phyloP scores from a whole-genome alignment of 2,888 invertebrate genomes.

The Ochlodes sylvanus region DNA sequence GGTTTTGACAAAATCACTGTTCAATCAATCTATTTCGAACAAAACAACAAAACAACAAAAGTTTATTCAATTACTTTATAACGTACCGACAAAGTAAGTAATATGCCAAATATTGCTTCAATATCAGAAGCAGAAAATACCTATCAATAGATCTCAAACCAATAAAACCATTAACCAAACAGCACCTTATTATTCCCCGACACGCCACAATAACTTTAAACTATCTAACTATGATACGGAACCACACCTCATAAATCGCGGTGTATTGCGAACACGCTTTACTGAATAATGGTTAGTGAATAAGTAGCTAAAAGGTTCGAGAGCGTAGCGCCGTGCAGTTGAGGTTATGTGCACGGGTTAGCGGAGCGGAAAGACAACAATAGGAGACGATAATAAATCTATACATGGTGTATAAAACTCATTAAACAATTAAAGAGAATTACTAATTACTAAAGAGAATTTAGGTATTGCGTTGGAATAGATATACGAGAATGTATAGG shows the following conservation, averaged over 20 bases:
- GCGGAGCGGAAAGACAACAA: not conserved
- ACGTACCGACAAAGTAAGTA: too few species aligned
- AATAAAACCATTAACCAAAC: constrained; percentile 1
- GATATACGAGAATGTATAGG: too few species aligned
- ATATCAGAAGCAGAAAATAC: not conserved
- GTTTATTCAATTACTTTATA: too few species aligned
- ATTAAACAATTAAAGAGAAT: too few species aligned
- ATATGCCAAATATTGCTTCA: not conserved
- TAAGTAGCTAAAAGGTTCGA: constrained; percentile 8
- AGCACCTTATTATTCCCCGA: constrained; percentile 11
- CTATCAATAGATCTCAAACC: not conserved
- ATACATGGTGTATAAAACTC: too few species aligned
- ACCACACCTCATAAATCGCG: constrained; percentile 24
- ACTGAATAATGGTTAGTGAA: constrained; percentile 23
- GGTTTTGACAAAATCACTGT: too few species aligned
- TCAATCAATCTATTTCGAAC: too few species aligned
- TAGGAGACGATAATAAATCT: too few species aligned
- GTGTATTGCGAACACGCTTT: constrained; percentile 17
- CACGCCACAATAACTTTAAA: constrained; percentile 18
- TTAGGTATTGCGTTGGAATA: too few species aligned
- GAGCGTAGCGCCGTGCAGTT: constrained; percentile 17
- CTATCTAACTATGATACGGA: constrained; percentile 14
- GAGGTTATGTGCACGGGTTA: not conserved
- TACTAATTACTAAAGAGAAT: too few species aligned
- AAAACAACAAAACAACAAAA: too few species aligned